phyloP scores from a whole-genome alignment of 2,113 vertebrate genomes.

The Ginglymostoma cirratum region DNA sequence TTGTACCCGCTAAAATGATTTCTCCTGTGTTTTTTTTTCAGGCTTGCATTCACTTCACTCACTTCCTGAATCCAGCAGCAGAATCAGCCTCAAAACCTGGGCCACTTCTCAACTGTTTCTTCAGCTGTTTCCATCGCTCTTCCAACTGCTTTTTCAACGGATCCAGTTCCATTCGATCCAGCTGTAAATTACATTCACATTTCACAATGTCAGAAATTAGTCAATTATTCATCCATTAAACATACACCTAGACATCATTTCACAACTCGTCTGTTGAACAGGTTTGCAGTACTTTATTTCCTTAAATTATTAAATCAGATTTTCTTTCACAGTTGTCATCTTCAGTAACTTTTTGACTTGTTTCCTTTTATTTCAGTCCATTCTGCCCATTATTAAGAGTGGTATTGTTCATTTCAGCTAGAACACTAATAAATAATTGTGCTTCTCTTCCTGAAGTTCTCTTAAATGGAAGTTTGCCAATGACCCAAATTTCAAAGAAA shows the following conservation, averaged over 20 bases:
- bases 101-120: conserved; percentile 47
- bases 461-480: not conserved
- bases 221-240: not conserved
- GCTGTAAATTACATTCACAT: conserved; percentile 39
- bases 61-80: conserved; percentile 50
- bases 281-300: not conserved
- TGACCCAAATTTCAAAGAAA: not conserved
- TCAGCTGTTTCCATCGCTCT: conserved; percentile 46
- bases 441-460: not conserved
- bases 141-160: conserved; percentile 48
- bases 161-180: conserved; percentile 47
- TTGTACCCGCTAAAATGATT: not conserved
- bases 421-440: not conserved
- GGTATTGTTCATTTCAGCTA: not conserved
- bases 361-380: not conserved
- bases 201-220: not conserved
- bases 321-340: not conserved
- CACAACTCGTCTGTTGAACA: not conserved
- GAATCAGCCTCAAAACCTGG: conserved; percentile 43
- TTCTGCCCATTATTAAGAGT: not conserved
- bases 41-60: not conserved
- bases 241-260: too few relatives aligned
- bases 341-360: not conserved
- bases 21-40: not conserved
- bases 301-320: not conserved